A percentile compares a stretch with the other conserved stretches of the same genome.
These are phyloP conservation scores for Lycopodina hypogea DNA, from an alignment of 37 sponge, comb jelly and placozoan genomes.

Conservation along the genomic window DNA sequence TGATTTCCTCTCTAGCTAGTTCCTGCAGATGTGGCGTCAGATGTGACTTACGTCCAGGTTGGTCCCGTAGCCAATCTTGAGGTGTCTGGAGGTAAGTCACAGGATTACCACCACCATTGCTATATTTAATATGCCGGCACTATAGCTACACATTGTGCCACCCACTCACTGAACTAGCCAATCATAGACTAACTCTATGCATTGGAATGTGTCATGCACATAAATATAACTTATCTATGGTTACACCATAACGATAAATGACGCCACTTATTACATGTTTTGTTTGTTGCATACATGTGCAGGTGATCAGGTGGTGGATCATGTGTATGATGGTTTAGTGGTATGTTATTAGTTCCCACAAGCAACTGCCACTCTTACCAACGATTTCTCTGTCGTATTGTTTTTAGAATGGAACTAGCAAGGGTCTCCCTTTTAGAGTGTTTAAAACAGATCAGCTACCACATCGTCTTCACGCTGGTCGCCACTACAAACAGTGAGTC, in stretches of 20 bases:
- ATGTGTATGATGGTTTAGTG: too few species aligned
- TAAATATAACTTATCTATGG: too few species aligned
- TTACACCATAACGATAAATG: too few species aligned
- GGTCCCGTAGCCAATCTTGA: slow-evolving; percentile 4
- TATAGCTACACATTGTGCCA: too few species aligned
- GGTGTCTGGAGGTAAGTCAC: slow-evolving; percentile 18
- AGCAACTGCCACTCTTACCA: background rate
- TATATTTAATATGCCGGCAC: too few species aligned
- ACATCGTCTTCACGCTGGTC: slow-evolving; percentile 42
- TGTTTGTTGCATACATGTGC: background rate
- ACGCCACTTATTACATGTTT: too few species aligned
- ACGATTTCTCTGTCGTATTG: too few species aligned
- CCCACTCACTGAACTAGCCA: too few species aligned
- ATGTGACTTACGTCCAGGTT: background rate
- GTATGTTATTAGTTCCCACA: too few species aligned
- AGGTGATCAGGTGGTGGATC: too few species aligned
- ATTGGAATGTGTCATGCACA: too few species aligned
- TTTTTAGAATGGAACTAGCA: slow-evolving; percentile 13
- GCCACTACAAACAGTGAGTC: slow-evolving; percentile 47
- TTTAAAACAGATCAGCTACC: slow-evolving; percentile 39
- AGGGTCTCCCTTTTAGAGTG: slow-evolving; percentile 12
- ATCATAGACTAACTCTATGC: too few species aligned
- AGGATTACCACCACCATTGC: slow-evolving; percentile 5
- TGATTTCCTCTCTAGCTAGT: background rate
- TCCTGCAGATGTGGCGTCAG: background rate